Base-by-base conservation (phyloP, 2,888 invertebrate genomes). In the Monochamus alternatus region DNA sequence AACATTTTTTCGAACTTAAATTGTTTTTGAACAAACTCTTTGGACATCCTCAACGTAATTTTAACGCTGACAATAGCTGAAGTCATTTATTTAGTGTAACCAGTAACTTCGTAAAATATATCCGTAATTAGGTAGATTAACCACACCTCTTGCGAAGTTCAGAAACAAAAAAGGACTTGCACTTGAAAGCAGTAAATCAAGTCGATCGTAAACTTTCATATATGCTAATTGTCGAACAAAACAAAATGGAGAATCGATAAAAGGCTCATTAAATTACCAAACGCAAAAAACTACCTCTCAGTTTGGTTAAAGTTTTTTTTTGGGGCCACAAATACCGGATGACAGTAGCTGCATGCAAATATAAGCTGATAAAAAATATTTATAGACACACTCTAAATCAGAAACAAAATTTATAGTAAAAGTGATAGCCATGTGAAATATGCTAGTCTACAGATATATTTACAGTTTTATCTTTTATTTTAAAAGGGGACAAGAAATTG, bases 61-160 rank as follows among this genome's bases (percentile, higher is more conserved):
- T 7, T 22, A 55, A 4, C 55, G 1, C 5, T 5, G n/a, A 14
- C 22, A 55, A 55, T 14, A 55, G 14, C 55, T n/a, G 9, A 3
- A 47, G 47, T 59, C 8, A 68, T 67, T 14, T 67, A 55, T 68
- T 55, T 68, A 38, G 68, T 44, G 44, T 58, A 68, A 69, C 69
- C 60, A 22, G 44, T 58, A 68, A 69, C 69, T 69, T 69, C 60
- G 69, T 69, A 69, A 69, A 59, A 30, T 69, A 30, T 30, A n/a
- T 44, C 55, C 43, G 60, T 60, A 69, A 69, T 69, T 69, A 69
- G 22, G 60, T 60, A 47, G 75, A 80, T 78, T 78, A 80, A 75
- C 75, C 80, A 78, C 80, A 80, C 77, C 79, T 79, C 77, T 71
- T 63, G 60, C 55, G 72, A 75, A 77, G 74, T 76, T 77, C 71